Percentiles rank a stretch among this genome's conserved stretches.
Evolutionary conservation across 2,888 invertebrate genomes (phyloP).

Genomic region (Hecatera dysodea): DNA sequence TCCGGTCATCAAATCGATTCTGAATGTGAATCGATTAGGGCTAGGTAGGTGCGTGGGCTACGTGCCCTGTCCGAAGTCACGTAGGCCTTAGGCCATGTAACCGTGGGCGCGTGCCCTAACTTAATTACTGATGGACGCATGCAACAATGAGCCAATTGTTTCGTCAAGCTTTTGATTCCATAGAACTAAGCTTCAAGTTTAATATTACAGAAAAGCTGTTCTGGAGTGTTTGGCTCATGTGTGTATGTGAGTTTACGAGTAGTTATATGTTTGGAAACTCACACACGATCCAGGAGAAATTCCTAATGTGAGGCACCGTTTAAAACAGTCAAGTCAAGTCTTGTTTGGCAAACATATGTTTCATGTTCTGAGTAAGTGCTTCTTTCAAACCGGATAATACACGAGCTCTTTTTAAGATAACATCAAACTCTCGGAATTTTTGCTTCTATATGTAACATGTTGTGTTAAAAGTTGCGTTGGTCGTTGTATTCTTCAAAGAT

Average conservation of each 20-base stretch:
- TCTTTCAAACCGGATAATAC: background rate
- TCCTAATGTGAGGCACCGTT: no score
- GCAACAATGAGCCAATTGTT: constrained; percentile 62
- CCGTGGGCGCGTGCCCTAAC: constrained; percentile 78
- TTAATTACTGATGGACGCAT: constrained; percentile 73
- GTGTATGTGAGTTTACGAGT: no score
- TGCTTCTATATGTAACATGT: background rate
- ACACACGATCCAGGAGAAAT: no score
- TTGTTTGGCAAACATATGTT: background rate
- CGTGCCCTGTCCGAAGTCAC: constrained; percentile 82
- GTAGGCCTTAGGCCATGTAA: constrained; percentile 75
- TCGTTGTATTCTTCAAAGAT: constrained; percentile 3
- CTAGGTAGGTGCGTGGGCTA: constrained; percentile 67
- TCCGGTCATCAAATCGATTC: constrained; percentile 78
- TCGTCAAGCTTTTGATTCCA: constrained; percentile 1
- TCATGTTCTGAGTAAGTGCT: background rate
- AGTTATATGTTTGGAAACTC: no score
- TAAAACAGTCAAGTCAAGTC: background rate
- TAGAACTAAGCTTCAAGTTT: background rate
- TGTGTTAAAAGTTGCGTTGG: background rate
- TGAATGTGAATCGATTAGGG: constrained; percentile 75
- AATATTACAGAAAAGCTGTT: background rate
- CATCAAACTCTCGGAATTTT: background rate
- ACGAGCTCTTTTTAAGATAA: background rate
- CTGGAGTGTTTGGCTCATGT: no score